Evolutionary conservation across 1,140 invertebrate genomes (phyloP).

Genomic region (Diprion similis): DNA sequence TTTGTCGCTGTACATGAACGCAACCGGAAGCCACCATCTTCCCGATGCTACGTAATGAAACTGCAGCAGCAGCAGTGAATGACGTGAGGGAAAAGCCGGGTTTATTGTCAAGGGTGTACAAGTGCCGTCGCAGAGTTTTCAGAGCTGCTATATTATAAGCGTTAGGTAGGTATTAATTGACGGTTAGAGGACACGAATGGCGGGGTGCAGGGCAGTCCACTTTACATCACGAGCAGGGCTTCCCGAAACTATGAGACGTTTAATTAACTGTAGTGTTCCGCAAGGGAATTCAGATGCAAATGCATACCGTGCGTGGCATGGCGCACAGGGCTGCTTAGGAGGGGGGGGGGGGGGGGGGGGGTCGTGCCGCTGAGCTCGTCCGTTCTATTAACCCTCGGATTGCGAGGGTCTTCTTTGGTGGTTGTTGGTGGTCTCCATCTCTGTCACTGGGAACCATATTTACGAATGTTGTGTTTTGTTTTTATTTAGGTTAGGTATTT

Average conservation of each 20-base stretch:
- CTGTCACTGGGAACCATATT: background rate
- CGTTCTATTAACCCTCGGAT: constrained; percentile 8
- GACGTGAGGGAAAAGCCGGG: background rate
- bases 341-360: constrained; percentile 24
- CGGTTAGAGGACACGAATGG: background rate
- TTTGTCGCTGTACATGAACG: too few relatives aligned
- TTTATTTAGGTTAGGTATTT: too few relatives aligned
- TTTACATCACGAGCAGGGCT: constrained; percentile 43
- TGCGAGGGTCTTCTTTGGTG: background rate
- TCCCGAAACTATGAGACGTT: constrained; percentile 52
- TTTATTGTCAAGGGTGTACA: background rate
- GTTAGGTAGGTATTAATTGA: background rate
- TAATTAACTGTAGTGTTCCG: constrained; percentile 49
- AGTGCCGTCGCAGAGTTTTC: background rate
- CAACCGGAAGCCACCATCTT: too few relatives aligned
- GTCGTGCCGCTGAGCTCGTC: constrained; percentile 30
- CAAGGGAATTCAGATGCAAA: constrained; percentile 45
- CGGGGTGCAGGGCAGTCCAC: constrained; percentile 36
- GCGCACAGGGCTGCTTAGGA: background rate
- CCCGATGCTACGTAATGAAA: too few relatives aligned
- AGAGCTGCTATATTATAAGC: background rate
- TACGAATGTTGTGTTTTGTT: too few relatives aligned
- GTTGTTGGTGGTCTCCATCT: background rate
- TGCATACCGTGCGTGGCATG: constrained; percentile 33
- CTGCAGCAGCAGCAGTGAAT: too few relatives aligned